phyloP scores from a whole-genome alignment of 2,113 vertebrate species.

The Tretioscincus oriximinensis region DNA sequence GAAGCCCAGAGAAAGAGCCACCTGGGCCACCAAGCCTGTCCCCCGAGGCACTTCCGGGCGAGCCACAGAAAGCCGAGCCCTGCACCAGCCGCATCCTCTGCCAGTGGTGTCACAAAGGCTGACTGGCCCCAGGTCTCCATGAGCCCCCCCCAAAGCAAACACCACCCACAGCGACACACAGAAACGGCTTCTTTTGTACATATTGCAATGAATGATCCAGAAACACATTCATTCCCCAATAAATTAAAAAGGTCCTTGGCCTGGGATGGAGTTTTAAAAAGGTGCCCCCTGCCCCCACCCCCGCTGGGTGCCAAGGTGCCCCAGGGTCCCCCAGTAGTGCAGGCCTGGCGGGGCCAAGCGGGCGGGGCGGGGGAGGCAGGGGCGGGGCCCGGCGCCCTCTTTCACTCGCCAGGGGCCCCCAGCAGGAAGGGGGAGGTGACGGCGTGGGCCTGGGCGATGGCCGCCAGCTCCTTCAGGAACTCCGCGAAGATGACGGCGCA shows the following conservation, averaged over 20 bases:
- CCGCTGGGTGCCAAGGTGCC: constrained; percentile 28
- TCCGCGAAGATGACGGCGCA: constrained; percentile 92
- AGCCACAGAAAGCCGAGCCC: no score
- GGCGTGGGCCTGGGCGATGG: constrained; percentile 91
- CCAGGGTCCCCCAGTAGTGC: constrained; percentile 1
- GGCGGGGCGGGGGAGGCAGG: neutral
- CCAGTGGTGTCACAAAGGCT: neutral
- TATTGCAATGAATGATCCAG: constrained; percentile 64
- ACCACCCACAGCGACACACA: no score
- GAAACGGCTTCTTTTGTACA: constrained; percentile 22
- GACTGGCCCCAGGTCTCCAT: neutral
- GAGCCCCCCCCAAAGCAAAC: neutral
- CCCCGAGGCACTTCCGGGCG: no score
- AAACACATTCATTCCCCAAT: constrained; percentile 67
- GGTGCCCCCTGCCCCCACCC: neutral
- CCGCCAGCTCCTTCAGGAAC: constrained; percentile 96
- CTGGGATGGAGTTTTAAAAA: constrained; percentile 37
- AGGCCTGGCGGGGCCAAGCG: neutral
- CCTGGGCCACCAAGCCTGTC: no score
- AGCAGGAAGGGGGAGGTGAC: constrained; percentile 87
- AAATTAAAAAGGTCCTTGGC: constrained; percentile 74
- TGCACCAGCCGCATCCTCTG: no score
- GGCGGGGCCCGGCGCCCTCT: neutral
- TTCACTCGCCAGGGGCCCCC: constrained; percentile 81
- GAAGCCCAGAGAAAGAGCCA: neutral